phyloP scores from a whole-genome alignment of 1,140 invertebrate species.

The Thereuonema tuberculata region DNA sequence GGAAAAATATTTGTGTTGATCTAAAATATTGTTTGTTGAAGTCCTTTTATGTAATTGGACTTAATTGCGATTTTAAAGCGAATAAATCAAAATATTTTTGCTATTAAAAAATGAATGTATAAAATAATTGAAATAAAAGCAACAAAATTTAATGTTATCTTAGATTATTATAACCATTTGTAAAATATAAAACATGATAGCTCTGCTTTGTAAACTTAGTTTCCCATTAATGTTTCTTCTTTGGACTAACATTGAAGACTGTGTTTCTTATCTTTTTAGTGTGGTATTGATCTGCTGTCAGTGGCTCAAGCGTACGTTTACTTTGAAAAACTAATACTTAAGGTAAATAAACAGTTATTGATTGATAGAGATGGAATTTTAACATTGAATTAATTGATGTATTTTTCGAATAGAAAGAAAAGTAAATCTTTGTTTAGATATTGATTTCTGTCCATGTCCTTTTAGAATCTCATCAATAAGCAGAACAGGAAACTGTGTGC shows the following conservation, averaged over 20 bases:
- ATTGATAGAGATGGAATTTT: no score
- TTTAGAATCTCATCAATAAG: constrained; percentile 70
- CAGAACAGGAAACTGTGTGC: constrained; percentile 89
- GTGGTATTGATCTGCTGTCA: constrained; percentile 70
- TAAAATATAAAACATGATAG: no score
- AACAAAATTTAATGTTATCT: background rate
- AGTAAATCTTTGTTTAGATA: background rate
- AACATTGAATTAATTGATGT: background rate
- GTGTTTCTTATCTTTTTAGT: constrained; percentile 37
- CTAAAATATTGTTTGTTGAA: no score
- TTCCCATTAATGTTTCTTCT: constrained; percentile 4
- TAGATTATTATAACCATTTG: no score
- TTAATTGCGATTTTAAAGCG: no score
- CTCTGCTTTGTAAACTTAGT: no score
- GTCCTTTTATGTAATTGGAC: no score
- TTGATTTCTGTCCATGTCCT: background rate
- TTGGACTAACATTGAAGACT: constrained; percentile 16
- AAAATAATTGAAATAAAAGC: background rate
- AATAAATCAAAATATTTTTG: background rate
- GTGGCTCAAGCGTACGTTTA: constrained; percentile 94
- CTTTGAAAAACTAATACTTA: constrained; percentile 89
- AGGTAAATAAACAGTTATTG: constrained; percentile 33
- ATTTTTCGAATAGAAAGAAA: background rate
- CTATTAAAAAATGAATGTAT: background rate
- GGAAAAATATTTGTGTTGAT: no score